Conservation (phyloP, 2,113 vertebrate species). For the Cryptotis parvus region DNA sequence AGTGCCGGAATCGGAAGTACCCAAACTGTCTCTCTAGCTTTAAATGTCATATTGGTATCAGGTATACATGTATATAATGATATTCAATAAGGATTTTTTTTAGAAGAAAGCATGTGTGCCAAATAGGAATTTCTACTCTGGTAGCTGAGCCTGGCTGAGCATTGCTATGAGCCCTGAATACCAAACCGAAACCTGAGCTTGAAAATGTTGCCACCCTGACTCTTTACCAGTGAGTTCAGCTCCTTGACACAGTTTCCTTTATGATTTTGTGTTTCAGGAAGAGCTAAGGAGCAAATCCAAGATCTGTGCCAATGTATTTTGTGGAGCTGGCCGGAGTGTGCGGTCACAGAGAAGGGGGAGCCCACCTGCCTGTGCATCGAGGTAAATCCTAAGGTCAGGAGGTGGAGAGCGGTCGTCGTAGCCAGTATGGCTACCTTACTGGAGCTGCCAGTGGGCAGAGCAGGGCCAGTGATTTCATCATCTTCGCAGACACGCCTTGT, state of each 20-base stretch:
- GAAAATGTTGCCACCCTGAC: neutral
- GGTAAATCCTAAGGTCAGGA: slow-evolving; percentile 84
- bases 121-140: neutral
- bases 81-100: neutral
- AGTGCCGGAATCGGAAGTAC: too few species aligned
- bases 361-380: slow-evolving; percentile 98
- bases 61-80: neutral
- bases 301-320: slow-evolving; percentile 99
- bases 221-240: neutral
- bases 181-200: neutral
- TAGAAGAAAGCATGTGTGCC: slow-evolving; percentile 1
- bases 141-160: neutral
- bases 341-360: slow-evolving; percentile 96
- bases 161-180: neutral
- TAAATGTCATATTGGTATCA: neutral
- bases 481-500: neutral
- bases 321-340: slow-evolving; percentile 97
- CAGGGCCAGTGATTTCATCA: neutral
- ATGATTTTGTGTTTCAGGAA: slow-evolving; percentile 86
- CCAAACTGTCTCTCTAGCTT: neutral
- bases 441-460: neutral
- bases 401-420: neutral
- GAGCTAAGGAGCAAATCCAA: slow-evolving; percentile 97
- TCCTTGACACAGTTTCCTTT: slow-evolving; percentile 42
- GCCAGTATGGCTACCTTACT: neutral